These are phyloP conservation scores for Crotalus tigris DNA, from an alignment of 2,113 vertebrate species.

Conservation along the genomic window DNA sequence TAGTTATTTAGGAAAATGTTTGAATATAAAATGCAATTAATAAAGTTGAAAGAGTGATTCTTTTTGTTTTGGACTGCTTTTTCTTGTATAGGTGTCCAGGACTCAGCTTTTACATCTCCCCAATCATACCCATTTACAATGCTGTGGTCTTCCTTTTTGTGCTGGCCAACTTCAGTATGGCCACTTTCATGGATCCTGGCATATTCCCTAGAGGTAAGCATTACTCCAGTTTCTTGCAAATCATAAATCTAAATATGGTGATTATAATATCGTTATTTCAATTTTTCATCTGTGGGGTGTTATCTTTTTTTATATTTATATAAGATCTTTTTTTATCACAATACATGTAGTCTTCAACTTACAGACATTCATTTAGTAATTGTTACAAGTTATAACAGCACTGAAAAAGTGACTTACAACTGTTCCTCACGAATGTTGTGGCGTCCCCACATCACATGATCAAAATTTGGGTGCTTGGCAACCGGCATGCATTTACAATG, in stretches of 20 bases:
- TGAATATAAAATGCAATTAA: background rate
- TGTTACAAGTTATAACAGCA: background rate
- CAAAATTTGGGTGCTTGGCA: background rate
- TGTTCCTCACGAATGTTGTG: background rate
- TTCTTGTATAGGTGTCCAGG: conserved; percentile 82
- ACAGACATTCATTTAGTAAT: background rate
- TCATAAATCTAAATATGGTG: background rate
- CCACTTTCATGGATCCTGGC: conserved; percentile 98
- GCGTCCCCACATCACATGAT: background rate
- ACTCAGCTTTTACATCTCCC: conserved; percentile 84
- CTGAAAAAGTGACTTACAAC: background rate
- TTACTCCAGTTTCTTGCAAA: accelerated
- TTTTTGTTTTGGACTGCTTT: background rate
- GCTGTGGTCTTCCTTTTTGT: conserved; percentile 92
- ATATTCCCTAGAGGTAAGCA: conserved; percentile 92
- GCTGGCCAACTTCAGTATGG: conserved; percentile 98
- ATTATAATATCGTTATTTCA: background rate
- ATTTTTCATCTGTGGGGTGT: background rate
- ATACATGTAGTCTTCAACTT: background rate
- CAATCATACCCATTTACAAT: conserved; percentile 86
- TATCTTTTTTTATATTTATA: background rate
- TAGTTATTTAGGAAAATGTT: background rate
- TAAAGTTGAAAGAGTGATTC: background rate
- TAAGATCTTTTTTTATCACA: background rate
- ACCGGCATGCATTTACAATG: background rate